Base-by-base conservation (phyloP, 2,113 vertebrate genomes). In the Halichoerus grypus region DNA sequence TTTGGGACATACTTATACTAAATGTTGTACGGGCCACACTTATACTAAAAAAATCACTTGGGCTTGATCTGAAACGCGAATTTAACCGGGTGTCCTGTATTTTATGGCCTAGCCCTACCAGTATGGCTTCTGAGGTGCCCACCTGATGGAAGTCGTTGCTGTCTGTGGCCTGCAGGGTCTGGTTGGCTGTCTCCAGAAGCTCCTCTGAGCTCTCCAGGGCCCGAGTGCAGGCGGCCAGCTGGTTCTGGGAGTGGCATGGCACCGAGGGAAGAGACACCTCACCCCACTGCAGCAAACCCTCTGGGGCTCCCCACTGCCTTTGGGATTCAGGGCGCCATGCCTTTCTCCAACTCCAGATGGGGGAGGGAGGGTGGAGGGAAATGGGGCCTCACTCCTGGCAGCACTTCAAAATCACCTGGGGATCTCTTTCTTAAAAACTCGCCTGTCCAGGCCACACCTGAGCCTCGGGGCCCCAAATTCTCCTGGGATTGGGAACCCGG, bases 201-300 rank as follows among this genome's bases (percentile, higher is more conserved):
- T 99, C 99, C 98, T 99, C 99, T 0, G 99, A 99, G 96, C 99
- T 99, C 99, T 99, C 99, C 98, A 99, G 98, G 22, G 99, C 99
- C 98, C 99, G 99, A 13, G 99, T 99, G 28, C 99, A 99, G 1
- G 99, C 99, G 0, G 98, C 98, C 97, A 99, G 99, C 98, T 99
- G 99, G 98, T 99, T 99, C 99, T 99, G 98, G 12, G 5, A 95
- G 79, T 46, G 74, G 69, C 1, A 88, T 1, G 67, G 85, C 39
- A 39, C 24, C 10, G 2, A 33, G 72, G n/a, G 33, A 69, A 36
- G n/a, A 28, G 28, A 55, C 53, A 42, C 39, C 28, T 71, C 55
- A 46, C n/a, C 36, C 28, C 10, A 7, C 2, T 0, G 42, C 90
- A 11, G 22, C 71, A 63, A n/a, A 16, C 36, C 49, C 33, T 36